phyloP scores from a whole-genome alignment of 2,797 vertebrate species.

The Chromis chromis region DNA sequence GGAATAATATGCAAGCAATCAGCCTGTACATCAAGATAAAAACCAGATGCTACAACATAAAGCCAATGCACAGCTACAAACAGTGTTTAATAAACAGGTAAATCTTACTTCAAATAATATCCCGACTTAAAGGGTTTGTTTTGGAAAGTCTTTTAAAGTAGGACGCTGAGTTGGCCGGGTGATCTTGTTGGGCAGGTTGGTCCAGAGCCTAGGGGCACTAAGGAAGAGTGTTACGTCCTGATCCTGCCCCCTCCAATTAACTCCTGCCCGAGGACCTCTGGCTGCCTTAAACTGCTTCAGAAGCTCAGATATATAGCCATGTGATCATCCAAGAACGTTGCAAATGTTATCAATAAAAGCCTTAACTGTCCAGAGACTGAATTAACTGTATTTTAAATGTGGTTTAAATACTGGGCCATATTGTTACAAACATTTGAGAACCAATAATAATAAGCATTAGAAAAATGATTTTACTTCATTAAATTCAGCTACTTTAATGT shows the following conservation, averaged over 20 bases:
- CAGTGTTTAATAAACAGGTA: not conserved
- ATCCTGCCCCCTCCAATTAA: not conserved
- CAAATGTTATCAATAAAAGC: not conserved
- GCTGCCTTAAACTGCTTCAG: not conserved
- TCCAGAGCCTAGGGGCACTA: constrained; percentile 21
- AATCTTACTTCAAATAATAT: not conserved
- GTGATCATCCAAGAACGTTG: not conserved
- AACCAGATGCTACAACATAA: not conserved
- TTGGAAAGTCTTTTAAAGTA: constrained; percentile 12
- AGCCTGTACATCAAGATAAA: not conserved
- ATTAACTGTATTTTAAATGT: no score
- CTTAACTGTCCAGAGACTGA: not conserved
- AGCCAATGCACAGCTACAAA: not conserved
- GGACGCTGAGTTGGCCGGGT: constrained; percentile 1
- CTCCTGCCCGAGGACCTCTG: constrained; percentile 1
- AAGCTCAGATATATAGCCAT: constrained; percentile 5
- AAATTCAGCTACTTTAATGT: not conserved
- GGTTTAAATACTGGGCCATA: no score
- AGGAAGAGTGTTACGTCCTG: constrained; percentile 5
- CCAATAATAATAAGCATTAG: no score
- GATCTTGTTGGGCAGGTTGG: constrained; percentile 39
- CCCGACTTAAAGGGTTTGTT: not conserved
- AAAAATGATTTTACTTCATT: not conserved
- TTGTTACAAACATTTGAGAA: no score
- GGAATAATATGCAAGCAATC: not conserved